Percentiles rank a stretch among this genome's conserved stretches.
Conservation (phyloP, 2,113 vertebrate species). For the Thalassarche chlororhynchos region DNA sequence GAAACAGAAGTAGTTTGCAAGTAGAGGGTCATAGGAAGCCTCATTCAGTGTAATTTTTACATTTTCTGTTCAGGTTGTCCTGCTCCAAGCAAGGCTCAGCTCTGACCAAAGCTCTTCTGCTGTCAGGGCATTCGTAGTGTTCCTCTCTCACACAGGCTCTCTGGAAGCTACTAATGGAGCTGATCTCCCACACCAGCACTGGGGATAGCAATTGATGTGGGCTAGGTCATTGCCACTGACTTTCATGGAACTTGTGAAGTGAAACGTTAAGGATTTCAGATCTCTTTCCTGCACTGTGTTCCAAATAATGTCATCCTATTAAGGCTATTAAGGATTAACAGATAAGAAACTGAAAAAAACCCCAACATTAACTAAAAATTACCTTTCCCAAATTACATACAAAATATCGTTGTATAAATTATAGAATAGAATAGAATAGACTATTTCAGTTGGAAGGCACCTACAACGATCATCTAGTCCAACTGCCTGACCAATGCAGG, state of each 20-base stretch:
- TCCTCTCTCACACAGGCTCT: background rate
- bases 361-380: background rate
- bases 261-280: background rate
- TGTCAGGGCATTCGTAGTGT: accelerated
- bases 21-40: background rate
- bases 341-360: background rate
- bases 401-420: background rate
- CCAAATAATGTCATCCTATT: background rate
- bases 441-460: background rate
- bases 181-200: background rate
- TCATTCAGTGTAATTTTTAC: background rate
- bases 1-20: background rate
- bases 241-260: background rate
- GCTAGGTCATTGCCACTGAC: background rate
- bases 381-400: background rate
- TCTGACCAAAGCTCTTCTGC: background rate
- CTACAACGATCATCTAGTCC: background rate
- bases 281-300: background rate
- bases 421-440: background rate
- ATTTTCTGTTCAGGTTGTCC: background rate
- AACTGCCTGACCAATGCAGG: background rate
- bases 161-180: background rate
- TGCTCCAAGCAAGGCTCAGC: background rate
- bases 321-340: background rate
- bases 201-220: background rate